Percentiles rank a stretch among this genome's conserved stretches.
Conservation (phyloP, 2,113 vertebrate species). For the Thunnus maccoyii region DNA sequence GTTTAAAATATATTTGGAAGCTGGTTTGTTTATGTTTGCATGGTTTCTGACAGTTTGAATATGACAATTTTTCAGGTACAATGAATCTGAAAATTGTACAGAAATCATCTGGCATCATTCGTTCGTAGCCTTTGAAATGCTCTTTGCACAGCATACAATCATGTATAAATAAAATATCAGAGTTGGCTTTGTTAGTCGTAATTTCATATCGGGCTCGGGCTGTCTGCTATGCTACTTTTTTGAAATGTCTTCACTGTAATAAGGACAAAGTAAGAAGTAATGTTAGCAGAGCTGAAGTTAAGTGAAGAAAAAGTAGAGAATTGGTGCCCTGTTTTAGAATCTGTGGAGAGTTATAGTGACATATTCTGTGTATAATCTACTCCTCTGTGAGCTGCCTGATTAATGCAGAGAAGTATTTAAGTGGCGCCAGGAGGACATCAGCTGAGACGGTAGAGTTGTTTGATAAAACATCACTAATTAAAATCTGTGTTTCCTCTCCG, state of each 20-base stretch:
- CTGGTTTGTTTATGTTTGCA: background rate
- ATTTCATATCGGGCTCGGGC: background rate
- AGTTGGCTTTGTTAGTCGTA: conserved; percentile 19
- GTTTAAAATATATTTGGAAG: background rate
- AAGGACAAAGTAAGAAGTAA: conserved; percentile 31
- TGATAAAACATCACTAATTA: conserved; percentile 76
- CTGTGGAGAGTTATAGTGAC: conserved; percentile 17
- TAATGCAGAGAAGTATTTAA: conserved; percentile 57
- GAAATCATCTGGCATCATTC: conserved; percentile 27
- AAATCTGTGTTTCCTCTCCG: conserved; percentile 55
- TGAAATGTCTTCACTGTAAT: background rate
- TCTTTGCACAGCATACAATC: background rate
- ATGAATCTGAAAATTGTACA: conserved; percentile 5
- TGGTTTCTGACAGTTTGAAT: background rate
- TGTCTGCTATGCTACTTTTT: conserved; percentile 7
- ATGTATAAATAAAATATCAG: conserved; percentile 58
- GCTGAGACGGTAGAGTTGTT: conserved; percentile 38
- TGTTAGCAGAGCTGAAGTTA: conserved; percentile 23
- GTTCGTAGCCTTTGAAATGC: conserved; percentile 19
- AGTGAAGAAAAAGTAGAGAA: conserved; percentile 13
- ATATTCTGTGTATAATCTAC: conserved; percentile 22
- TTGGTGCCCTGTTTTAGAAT: conserved; percentile 1
- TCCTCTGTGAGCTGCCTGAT: conserved; percentile 48
- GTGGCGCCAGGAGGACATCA: conserved; percentile 42
- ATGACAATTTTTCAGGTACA: background rate